A percentile compares a stretch with the other conserved stretches of the same genome.
These are phyloP conservation scores for Heteropelma amictum DNA, from an alignment of 2,888 invertebrate species.

Conservation along the genomic window DNA sequence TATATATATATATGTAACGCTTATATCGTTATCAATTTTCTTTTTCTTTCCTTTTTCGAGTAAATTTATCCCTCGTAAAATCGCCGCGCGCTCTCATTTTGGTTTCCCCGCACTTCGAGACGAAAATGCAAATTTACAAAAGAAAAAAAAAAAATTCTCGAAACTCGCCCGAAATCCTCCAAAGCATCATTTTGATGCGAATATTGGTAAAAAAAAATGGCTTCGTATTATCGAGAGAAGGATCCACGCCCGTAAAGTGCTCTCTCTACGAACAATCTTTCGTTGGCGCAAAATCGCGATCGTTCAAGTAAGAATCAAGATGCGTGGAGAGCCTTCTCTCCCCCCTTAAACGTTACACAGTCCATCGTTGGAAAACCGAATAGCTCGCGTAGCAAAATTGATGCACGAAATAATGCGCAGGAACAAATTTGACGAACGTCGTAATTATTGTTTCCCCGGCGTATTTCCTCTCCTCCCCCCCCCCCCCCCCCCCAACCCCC, in stretches of 20 bases:
- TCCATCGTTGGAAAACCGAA: conserved; percentile 4
- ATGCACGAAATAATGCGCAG: conserved; percentile 4
- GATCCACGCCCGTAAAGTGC: no score
- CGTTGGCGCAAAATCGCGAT: no score
- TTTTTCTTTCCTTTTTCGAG: conserved; percentile 19
- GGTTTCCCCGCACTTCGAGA: conserved; percentile 1
- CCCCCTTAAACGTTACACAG: not conserved
- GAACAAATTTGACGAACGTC: conserved; percentile 5
- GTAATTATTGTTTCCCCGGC: not conserved
- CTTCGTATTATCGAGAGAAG: no score
- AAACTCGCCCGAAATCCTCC: no score
- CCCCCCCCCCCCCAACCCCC: not conserved
- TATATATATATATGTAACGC: not conserved
- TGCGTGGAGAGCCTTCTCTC: not conserved
- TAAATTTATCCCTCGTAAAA: conserved; percentile 6
- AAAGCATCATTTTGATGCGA: no score
- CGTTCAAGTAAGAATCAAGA: not conserved
- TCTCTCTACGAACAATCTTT: no score
- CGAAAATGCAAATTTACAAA: not conserved
- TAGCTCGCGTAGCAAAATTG: not conserved
- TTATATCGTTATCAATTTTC: no score
- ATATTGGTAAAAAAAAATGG: no score
- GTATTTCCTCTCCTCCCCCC: not conserved
- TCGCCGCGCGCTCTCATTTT: conserved; percentile 15
- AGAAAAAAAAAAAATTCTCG: not conserved